phyloP scores from a whole-genome alignment of 2,113 vertebrate genomes.

The Rutilus rutilus region DNA sequence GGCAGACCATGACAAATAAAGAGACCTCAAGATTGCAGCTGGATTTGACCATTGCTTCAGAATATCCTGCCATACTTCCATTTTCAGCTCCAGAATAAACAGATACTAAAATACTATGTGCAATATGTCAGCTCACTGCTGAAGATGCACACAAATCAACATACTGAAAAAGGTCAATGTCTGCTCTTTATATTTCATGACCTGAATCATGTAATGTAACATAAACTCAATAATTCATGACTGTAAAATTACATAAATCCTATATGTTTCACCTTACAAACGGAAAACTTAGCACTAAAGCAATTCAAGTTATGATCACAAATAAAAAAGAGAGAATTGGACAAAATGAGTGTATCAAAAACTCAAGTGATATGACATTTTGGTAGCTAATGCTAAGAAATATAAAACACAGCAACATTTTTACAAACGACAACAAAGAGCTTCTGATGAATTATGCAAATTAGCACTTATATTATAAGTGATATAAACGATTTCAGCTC shows the following conservation, averaged over 20 bases:
- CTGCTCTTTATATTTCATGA: not conserved
- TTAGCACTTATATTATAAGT: too few relatives aligned
- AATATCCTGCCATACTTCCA: slow-evolving; percentile 57
- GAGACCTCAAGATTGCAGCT: slow-evolving; percentile 72
- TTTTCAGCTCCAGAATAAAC: slow-evolving; percentile 67
- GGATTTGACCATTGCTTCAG: slow-evolving; percentile 45
- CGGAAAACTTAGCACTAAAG: not conserved
- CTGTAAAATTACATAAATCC: not conserved
- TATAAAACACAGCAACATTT: not conserved
- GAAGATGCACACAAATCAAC: slow-evolving; percentile 27
- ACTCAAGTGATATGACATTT: not conserved
- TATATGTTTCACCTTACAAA: not conserved
- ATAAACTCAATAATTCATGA: not conserved
- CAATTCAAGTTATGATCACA: too few relatives aligned
- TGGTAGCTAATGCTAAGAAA: not conserved
- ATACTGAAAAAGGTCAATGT: not conserved
- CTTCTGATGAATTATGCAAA: not conserved
- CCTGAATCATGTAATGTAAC: not conserved
- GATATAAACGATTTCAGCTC: too few relatives aligned
- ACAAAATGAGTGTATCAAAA: not conserved
- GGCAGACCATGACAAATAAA: slow-evolving; percentile 61
- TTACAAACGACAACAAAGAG: not conserved
- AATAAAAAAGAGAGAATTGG: not conserved
- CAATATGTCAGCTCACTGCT: slow-evolving; percentile 50
- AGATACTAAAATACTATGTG: slow-evolving; percentile 61